phyloP scores from a whole-genome alignment of 2,888 invertebrate species.

The Folsomia candida region DNA sequence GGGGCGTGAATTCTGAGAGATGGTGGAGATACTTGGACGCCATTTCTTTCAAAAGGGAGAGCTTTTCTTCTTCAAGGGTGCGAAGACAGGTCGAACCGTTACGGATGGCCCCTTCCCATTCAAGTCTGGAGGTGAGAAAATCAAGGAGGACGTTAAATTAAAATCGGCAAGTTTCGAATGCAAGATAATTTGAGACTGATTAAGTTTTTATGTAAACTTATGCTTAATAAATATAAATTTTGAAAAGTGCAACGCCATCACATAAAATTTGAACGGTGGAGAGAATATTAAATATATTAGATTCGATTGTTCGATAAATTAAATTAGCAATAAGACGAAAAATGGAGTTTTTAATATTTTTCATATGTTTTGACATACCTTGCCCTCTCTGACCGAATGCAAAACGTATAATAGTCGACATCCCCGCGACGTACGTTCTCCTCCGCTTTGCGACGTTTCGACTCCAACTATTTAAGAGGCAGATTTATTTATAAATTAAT shows the following conservation, averaged over 20 bases:
- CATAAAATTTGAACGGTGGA: too few species aligned
- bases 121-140: conserved; percentile 73
- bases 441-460: conserved; percentile 84
- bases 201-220: background rate
- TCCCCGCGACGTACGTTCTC: conserved; percentile 88
- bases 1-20: conserved; percentile 72
- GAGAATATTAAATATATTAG: too few species aligned
- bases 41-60: conserved; percentile 73
- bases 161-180: background rate
- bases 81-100: conserved; percentile 84
- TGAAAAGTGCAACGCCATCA: too few species aligned
- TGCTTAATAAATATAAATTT: background rate
- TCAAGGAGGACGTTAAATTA: background rate
- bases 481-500: background rate
- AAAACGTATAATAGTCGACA: conserved; percentile 87
- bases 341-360: too few species aligned
- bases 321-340: too few species aligned
- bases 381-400: conserved; percentile 84
- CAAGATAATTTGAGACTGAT: background rate
- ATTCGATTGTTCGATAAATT: too few species aligned
- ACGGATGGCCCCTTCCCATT: conserved; percentile 86
- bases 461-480: conserved; percentile 64
- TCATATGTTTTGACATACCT: conserved; percentile 63
- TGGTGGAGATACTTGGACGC: conserved; percentile 61
- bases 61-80: conserved; percentile 82